phyloP scores from a whole-genome alignment of 2,888 invertebrate species.

The Lysandra coridon region DNA sequence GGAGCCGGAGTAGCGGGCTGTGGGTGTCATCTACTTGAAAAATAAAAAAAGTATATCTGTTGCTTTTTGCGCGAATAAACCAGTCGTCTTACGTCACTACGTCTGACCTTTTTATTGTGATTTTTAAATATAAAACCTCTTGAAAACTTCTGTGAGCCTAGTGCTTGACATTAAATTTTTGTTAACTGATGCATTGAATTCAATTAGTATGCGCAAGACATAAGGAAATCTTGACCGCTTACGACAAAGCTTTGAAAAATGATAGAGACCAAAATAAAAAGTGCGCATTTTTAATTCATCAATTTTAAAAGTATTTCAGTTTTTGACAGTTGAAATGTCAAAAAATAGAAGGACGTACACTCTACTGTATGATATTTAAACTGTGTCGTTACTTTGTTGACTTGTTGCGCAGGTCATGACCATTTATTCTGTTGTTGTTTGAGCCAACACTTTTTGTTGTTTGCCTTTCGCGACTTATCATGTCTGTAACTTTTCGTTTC shows the following conservation, averaged over 20 bases:
- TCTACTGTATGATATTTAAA: background rate
- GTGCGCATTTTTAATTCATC: too few relatives aligned
- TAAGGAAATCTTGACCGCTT: background rate
- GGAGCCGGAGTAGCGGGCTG: too few relatives aligned
- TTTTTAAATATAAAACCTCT: background rate
- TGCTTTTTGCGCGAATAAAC: background rate
- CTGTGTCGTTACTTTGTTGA: background rate
- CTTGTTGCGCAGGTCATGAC: conserved; percentile 63
- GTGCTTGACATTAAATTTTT: background rate
- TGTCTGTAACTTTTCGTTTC: background rate
- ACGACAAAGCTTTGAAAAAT: background rate
- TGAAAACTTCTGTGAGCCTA: background rate
- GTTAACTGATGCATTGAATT: background rate
- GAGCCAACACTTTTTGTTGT: conserved; percentile 36
- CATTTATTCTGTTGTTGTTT: conserved; percentile 53
- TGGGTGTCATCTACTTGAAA: background rate
- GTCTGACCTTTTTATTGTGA: background rate
- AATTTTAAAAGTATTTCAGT: too few relatives aligned
- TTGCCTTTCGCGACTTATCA: conserved; percentile 2
- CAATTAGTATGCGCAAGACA: background rate
- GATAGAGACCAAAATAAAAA: background rate
- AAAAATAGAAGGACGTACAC: background rate
- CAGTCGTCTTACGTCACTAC: background rate
- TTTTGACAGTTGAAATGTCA: too few relatives aligned
- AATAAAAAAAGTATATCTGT: background rate